Conservation (phyloP, 2,113 vertebrate species). For the Oreotragus oreotragus region DNA sequence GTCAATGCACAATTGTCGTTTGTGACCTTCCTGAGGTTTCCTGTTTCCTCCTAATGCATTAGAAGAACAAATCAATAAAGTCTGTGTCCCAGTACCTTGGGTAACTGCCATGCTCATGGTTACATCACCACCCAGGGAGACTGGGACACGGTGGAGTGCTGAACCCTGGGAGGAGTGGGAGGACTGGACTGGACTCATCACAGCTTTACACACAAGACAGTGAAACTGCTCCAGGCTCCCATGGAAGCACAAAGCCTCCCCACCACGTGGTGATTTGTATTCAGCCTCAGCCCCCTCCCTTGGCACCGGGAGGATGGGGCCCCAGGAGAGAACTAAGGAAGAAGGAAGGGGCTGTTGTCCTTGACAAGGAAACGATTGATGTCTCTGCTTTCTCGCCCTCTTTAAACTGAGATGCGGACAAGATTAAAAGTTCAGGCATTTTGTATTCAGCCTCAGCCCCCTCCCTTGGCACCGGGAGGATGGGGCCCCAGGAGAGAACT, state of each 20-base stretch:
- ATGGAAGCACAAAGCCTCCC: conserved; percentile 18
- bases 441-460: background rate
- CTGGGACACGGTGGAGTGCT: background rate
- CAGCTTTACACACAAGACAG: conserved; percentile 34
- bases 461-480: conserved; percentile 53
- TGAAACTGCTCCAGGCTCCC: conserved; percentile 28
- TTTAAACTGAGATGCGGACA: conserved; percentile 72
- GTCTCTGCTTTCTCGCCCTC: conserved; percentile 74
- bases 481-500: conserved; percentile 50
- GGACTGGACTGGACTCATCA: background rate
- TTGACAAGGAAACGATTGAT: conserved; percentile 75
- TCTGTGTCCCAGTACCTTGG: conserved; percentile 73
- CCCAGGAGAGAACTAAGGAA: conserved; percentile 59
- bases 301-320: conserved; percentile 44
- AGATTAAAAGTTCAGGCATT: conserved; percentile 78
- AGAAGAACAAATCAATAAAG: conserved; percentile 76
- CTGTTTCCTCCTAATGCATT: conserved; percentile 72
- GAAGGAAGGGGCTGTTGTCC: conserved; percentile 63
- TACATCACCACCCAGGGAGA: conserved; percentile 33
- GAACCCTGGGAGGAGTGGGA: conserved; percentile 22
- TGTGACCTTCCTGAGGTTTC: conserved; percentile 70
- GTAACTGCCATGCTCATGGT: conserved; percentile 60
- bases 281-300: conserved; percentile 46
- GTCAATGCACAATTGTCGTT: conserved; percentile 59
- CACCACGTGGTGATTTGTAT: conserved; percentile 1